These are phyloP conservation scores for Zaprionus inermis DNA, from an alignment of 1,140 invertebrate genomes.

Conservation along the genomic window DNA sequence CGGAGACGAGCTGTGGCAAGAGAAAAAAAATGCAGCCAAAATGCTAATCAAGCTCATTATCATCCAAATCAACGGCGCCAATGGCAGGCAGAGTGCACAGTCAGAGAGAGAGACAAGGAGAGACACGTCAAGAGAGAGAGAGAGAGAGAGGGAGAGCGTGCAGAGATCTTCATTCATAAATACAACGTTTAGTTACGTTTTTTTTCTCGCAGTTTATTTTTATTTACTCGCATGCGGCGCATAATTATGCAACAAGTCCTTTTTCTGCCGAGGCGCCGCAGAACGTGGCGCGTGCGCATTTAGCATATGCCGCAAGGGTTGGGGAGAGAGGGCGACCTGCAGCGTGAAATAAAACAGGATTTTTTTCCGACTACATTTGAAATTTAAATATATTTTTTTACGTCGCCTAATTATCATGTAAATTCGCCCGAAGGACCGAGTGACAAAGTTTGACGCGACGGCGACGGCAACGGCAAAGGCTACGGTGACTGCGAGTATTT, in stretches of 20 bases:
- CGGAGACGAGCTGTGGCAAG: neutral
- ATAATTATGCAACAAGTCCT: constrained; percentile 84
- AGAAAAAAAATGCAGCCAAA: constrained; percentile 68
- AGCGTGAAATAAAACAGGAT: constrained; percentile 62
- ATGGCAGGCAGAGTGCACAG: constrained; percentile 20
- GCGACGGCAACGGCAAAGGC: neutral
- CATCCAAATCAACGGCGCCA: constrained; percentile 74
- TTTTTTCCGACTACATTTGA: constrained; percentile 67
- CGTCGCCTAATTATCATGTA: constrained; percentile 80
- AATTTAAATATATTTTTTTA: constrained; percentile 69
- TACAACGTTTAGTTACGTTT: constrained; percentile 67
- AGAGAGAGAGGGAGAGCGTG: constrained; percentile 12
- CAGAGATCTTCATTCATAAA: constrained; percentile 80
- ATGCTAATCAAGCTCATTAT: constrained; percentile 83
- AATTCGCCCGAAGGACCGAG: constrained; percentile 70
- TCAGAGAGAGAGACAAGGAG: constrained; percentile 19
- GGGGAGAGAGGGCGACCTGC: constrained; percentile 11
- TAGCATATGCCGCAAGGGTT: constrained; percentile 57
- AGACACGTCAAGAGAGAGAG: constrained; percentile 28
- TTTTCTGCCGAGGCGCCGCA: constrained; percentile 46
- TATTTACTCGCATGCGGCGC: constrained; percentile 68
- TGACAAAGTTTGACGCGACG: constrained; percentile 43
- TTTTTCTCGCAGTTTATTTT: constrained; percentile 47
- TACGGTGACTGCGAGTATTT: constrained; percentile 16
- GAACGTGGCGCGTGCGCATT: constrained; percentile 77